These are phyloP conservation scores for Oopsacas minuta DNA, from an alignment of 37 sponge, comb jelly and placozoan species.

Conservation along the genomic window DNA sequence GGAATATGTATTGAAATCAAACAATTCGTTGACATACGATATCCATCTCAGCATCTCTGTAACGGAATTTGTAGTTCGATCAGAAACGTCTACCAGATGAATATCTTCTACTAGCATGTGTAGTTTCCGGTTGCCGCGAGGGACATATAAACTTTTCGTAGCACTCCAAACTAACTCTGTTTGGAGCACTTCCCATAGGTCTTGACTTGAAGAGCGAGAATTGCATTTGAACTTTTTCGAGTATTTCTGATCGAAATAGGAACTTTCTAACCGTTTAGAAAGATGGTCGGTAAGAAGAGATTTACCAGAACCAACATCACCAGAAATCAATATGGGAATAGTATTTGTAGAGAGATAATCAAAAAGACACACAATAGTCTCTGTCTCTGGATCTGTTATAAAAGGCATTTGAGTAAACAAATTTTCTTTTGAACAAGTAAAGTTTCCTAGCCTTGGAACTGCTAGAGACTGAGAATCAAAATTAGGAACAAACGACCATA, in stretches of 20 bases:
- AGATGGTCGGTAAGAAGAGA: neutral
- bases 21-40: neutral
- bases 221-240: neutral
- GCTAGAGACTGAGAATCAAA: neutral
- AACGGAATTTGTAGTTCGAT: neutral
- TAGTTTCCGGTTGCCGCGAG: neutral
- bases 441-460: neutral
- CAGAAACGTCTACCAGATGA: neutral
- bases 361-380: neutral
- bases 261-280: neutral
- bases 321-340: neutral
- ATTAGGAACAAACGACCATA: slow-evolving; percentile 5
- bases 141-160: neutral
- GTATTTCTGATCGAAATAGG: slow-evolving; percentile 5
- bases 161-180: neutral
- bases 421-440: neutral
- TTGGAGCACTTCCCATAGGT: neutral
- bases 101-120: neutral
- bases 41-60: neutral
- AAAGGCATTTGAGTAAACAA: slow-evolving; percentile 2
- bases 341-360: neutral
- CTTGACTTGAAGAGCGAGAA: neutral
- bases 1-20: neutral
- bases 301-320: slow-evolving; percentile 4
- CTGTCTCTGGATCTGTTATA: neutral